phyloP scores from a whole-genome alignment of 1,140 invertebrate genomes.

The Drosophila cardini region DNA sequence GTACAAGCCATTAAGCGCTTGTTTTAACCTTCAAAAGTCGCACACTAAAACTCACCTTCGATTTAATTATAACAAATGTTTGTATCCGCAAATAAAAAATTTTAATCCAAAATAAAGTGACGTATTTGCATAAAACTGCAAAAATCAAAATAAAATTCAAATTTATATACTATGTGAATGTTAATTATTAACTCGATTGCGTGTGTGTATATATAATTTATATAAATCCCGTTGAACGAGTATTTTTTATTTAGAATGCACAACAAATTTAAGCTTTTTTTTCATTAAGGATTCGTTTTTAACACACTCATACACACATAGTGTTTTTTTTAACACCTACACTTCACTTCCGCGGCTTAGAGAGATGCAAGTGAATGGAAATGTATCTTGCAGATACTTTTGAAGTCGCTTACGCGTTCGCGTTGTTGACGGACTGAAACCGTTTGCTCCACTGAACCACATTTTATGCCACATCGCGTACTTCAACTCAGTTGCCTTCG shows the following conservation, averaged over 20 bases:
- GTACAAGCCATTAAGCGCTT: neutral
- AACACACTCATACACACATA: neutral
- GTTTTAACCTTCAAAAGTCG: slow-evolving; percentile 10
- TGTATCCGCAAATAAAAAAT: slow-evolving; percentile 34
- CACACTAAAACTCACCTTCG: slow-evolving; percentile 42
- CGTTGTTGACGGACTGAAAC: slow-evolving; percentile 73
- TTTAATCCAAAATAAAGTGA: slow-evolving; percentile 48
- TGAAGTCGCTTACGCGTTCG: slow-evolving; percentile 28
- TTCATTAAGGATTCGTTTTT: slow-evolving; percentile 18
- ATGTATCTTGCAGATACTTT: slow-evolving; percentile 26
- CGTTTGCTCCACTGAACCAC: slow-evolving; percentile 83
- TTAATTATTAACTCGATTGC: slow-evolving; percentile 15
- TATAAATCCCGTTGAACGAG: slow-evolving; percentile 18
- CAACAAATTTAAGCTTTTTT: slow-evolving; percentile 12
- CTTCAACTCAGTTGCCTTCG: slow-evolving; percentile 48
- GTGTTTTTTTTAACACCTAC: slow-evolving; percentile 29
- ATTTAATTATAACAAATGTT: slow-evolving; percentile 25
- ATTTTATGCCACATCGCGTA: slow-evolving; percentile 79
- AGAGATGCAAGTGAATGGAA: neutral
- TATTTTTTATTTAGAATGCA: slow-evolving; percentile 11
- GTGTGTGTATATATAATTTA: slow-evolving; percentile 1
- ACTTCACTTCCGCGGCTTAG: slow-evolving; percentile 64
- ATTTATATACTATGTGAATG: slow-evolving; percentile 26
- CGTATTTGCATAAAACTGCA: slow-evolving; percentile 33
- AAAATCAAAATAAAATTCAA: slow-evolving; percentile 48